Conservation (phyloP, 2,888 invertebrate genomes). For the Agriopis marginaria region DNA sequence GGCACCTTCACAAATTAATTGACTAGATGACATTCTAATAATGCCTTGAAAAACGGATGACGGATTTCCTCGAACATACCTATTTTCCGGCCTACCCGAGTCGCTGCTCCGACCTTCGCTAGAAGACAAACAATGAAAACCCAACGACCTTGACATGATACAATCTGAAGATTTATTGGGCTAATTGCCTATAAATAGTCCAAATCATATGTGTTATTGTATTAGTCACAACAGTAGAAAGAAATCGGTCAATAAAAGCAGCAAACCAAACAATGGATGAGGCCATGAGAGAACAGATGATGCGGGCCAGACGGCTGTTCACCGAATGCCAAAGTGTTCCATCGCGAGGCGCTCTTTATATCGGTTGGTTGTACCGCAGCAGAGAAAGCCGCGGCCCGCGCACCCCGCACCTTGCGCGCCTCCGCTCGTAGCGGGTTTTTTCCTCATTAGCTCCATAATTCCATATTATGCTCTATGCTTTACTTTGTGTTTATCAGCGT, state of each 20-base stretch:
- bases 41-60: slow-evolving; percentile 80
- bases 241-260: slow-evolving; percentile 64
- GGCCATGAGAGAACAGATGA: slow-evolving; percentile 70
- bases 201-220: slow-evolving; percentile 72
- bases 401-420: slow-evolving; percentile 62
- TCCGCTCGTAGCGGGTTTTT: slow-evolving; percentile 81
- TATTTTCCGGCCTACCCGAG: slow-evolving; percentile 79
- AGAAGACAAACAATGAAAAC: slow-evolving; percentile 81
- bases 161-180: slow-evolving; percentile 75
- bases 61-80: slow-evolving; percentile 79
- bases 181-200: slow-evolving; percentile 77
- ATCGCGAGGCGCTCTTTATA: slow-evolving; percentile 84
- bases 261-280: slow-evolving; percentile 69
- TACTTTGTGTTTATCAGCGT: slow-evolving; percentile 78
- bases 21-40: slow-evolving; percentile 65
- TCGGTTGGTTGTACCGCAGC: slow-evolving; percentile 75
- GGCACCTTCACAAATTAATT: slow-evolving; percentile 57
- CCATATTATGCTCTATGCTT: slow-evolving; percentile 72
- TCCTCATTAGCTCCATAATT: slow-evolving; percentile 83
- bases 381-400: slow-evolving; percentile 84
- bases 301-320: slow-evolving; percentile 84
- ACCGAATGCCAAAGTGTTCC: slow-evolving; percentile 85
- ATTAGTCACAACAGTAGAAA: slow-evolving; percentile 72
- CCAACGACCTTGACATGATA: slow-evolving; percentile 83
- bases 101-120: slow-evolving; percentile 78